phyloP scores from a whole-genome alignment of 2,113 vertebrate genomes.

The Globicephala melas region DNA sequence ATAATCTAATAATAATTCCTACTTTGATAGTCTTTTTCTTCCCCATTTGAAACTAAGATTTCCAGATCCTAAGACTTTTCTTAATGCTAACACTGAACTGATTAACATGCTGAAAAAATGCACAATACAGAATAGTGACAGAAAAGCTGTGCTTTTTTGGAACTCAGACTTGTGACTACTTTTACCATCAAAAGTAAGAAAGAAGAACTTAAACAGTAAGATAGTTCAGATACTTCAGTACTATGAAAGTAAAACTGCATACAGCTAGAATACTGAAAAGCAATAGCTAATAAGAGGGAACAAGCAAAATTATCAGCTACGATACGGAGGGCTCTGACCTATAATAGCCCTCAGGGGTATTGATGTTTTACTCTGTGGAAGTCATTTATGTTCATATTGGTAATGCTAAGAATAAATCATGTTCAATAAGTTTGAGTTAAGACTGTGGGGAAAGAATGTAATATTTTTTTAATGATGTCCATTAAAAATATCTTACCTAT shows the following conservation, averaged over 20 bases:
- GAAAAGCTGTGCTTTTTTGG: not conserved
- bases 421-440: not conserved
- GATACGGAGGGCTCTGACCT: not conserved
- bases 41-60: not conserved
- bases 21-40: not conserved
- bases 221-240: not conserved
- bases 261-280: not conserved
- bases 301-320: not conserved
- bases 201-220: not conserved
- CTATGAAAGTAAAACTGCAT: not conserved
- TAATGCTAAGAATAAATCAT: not conserved
- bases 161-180: not conserved
- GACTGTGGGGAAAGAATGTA: not conserved
- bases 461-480: not conserved
- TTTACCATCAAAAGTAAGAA: not conserved
- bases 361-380: not conserved
- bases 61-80: not conserved
- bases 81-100: not conserved
- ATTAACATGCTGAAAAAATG: not conserved
- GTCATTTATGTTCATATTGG: not conserved
- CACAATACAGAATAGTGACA: not conserved
- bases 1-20: constrained; percentile 13
- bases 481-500: not conserved
- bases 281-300: not conserved
- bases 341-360: not conserved